These are phyloP conservation scores for Protomyctophum bolini DNA, from an alignment of 2,113 vertebrate species.

Conservation along the genomic window DNA sequence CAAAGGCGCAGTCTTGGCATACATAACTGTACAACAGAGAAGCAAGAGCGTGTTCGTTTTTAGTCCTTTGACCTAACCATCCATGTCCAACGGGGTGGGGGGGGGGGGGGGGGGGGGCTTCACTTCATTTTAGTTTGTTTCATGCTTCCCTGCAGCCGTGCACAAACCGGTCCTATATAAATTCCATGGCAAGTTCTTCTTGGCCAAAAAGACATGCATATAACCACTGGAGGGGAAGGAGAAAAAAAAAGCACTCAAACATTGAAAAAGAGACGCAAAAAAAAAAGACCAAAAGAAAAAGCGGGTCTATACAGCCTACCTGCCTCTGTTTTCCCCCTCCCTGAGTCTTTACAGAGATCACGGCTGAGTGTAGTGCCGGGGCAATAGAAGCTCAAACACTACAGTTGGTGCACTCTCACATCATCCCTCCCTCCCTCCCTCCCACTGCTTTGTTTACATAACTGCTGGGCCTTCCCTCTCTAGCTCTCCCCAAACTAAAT, in stretches of 20 bases:
- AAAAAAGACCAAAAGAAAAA: not conserved
- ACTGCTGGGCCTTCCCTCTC: conserved; percentile 74
- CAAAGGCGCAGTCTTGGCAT: not conserved
- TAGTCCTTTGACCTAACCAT: too few species aligned
- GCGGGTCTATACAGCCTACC: not conserved
- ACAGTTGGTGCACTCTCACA: conserved; percentile 49
- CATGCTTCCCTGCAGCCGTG: not conserved
- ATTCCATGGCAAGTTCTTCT: not conserved
- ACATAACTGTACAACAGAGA: too few species aligned
- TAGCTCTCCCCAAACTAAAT: conserved; percentile 77
- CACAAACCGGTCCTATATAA: not conserved
- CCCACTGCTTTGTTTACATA: conserved; percentile 78
- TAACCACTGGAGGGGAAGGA: conserved; percentile 4
- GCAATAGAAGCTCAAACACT: conserved; percentile 43
- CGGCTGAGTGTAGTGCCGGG: conserved; percentile 7
- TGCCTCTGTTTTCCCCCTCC: not conserved
- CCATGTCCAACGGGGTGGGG: too few species aligned
- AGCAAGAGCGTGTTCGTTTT: too few species aligned
- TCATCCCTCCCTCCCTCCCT: conserved; percentile 58
- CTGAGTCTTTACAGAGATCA: conserved; percentile 25
- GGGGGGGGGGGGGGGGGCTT: too few species aligned
- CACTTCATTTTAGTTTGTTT: too few species aligned
- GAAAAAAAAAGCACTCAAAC: not conserved
- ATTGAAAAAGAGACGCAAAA: not conserved
- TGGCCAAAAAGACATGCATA: not conserved